Base-by-base conservation (phyloP, 2,888 invertebrate genomes). In the Unio delphinus region DNA sequence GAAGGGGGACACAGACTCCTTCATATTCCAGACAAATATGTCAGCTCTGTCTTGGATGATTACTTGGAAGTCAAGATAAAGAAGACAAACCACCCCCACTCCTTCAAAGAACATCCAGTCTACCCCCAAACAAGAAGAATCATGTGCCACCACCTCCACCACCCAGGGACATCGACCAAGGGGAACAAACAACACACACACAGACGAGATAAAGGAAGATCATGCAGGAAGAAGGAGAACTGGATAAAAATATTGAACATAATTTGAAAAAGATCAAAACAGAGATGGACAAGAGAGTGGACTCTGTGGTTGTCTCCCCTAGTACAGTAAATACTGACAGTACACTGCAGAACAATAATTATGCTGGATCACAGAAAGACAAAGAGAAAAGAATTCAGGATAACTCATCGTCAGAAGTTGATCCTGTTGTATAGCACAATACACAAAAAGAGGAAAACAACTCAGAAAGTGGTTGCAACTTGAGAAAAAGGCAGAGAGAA, bases 1-100 rank as follows among this genome's bases (percentile, higher is more conserved):
- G 95, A 96, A 90, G 98, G 97, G 73, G 93, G 94, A 64, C 93
- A 94, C 86, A 81, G 73, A 45, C 70, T 85, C 4, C 45, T 45
- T 45, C 45, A 45, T 11, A 67, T 85, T 17, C 65, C 66, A 54
- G 67, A 64, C 11, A 75, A 71, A 34, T 20, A 61, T 20, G 69
- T 73, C 59, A 70, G 72, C 57, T 60, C 77, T 58, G 76, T 79
- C n/a, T 64, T 76, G 6, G 72, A 73, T 45, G 67, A 72, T 58
- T 79, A 79, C 61, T 65, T 74, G 56, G 72, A 74, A 65, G 69
- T 65, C n/a, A 68, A 73, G 70, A 72, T 30, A 69, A 59, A 23
- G 70, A 69, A 5, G 79, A 78, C 26, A 61, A 66, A 15, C 77
- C 80, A 18, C 82, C 82, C 6, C 69, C 78, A 18, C 81, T 80